Evolutionary conservation across 2,888 invertebrate species (phyloP), one percentile per base, ranked within the genome.

Genomic region (Dryobotodes eremita): DNA sequence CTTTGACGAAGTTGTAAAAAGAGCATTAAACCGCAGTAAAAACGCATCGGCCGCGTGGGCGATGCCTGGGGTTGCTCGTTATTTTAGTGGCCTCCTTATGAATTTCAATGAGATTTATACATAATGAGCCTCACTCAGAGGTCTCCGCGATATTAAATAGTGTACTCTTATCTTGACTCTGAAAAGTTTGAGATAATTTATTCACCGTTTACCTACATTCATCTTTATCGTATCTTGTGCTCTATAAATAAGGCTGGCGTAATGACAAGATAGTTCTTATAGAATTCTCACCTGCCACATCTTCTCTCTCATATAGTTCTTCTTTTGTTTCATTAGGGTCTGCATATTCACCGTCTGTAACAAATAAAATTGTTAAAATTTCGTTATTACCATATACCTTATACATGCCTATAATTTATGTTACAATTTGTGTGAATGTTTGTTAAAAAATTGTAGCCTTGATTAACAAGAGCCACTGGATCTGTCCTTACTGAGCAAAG

Each of bases 11-110:
- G 97, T 95, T 95, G 95, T 97, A 97, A 97, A 97, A 97, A 95
- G 95, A 94, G 92, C 96, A 95, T 97, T 96, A 97, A 97, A 97
- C 94, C 95, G 95, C 95, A 96, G 94, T 97, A 96, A 97, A 97
- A 96, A 96, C 96, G 96, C 96, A 96, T 96, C 94, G 93, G 93
- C 92, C 91, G 92, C 92, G 92, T 91, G 92, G 91, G 89, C 91
- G 89, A 89, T 73, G 84, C 79, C 79, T 79, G 93, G 92, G 93
- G 92, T 93, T 91, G 90, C 93, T 94, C 94, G 92, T 95, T 94
- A 94, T 94, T 96, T 95, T 95, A 95, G 93, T 95, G 91, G 92
- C 91, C 92, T 93, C 91, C 95, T 96, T 96, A 96, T 96, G 96
- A 97, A 97, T 97, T 96, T 96, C 95, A 96, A 96, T 95, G 96